These are phyloP conservation scores for Fabriciana adippe DNA, from an alignment of 2,888 invertebrate genomes.

Conservation along the genomic window DNA sequence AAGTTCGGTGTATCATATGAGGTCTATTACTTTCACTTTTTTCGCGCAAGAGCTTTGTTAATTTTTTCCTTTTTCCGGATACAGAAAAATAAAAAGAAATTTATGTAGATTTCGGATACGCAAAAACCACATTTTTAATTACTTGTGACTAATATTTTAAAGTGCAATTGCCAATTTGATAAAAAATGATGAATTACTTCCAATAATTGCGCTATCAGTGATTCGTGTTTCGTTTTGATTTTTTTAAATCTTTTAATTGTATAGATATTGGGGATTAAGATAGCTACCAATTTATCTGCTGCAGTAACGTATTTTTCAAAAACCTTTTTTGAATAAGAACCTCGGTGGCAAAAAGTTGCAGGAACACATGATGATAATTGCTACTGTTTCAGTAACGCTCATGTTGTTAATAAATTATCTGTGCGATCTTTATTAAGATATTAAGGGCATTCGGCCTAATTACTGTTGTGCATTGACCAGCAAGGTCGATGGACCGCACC, in stretches of 20 bases:
- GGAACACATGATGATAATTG: too few species aligned
- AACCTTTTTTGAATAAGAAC: too few species aligned
- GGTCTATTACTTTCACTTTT: too few species aligned
- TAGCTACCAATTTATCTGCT: too few species aligned
- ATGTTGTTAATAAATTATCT: constrained; percentile 24
- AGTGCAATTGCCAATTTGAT: not conserved
- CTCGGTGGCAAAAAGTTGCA: too few species aligned
- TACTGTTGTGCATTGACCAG: constrained; percentile 37
- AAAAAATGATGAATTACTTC: not conserved
- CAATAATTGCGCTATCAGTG: not conserved
- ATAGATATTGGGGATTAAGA: too few species aligned
- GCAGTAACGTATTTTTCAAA: too few species aligned
- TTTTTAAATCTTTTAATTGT: not conserved
- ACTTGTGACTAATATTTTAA: not conserved
- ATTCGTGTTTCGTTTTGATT: not conserved
- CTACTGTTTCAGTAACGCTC: too few species aligned
- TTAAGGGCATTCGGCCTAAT: constrained; percentile 39
- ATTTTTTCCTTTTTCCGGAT: too few species aligned
- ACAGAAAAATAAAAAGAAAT: too few species aligned
- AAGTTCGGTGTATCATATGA: too few species aligned
- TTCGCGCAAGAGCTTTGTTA: too few species aligned
- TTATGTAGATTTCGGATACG: not conserved
- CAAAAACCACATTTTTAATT: not conserved
- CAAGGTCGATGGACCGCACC: constrained; percentile 35
- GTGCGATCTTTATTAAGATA: constrained; percentile 22